Base-by-base conservation (phyloP, 2,113 vertebrate species). In the Atrichornis clamosus region DNA sequence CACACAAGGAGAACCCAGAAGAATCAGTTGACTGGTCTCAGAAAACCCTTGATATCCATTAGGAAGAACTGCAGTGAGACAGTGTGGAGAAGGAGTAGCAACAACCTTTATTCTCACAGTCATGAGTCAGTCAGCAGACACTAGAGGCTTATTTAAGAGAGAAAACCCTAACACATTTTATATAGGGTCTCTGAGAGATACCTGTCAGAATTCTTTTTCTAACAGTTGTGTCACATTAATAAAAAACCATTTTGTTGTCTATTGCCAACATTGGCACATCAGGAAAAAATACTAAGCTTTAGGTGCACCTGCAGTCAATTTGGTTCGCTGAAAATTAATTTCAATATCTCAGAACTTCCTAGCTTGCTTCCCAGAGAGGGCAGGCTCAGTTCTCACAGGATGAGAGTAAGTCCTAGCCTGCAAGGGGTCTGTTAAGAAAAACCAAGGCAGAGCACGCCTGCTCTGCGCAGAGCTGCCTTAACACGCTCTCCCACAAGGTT, bases 211-310 rank as follows among this genome's bases (percentile, higher is more conserved):
- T 39, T 79, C 17, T 64, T 90, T 72, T 56, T 26, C 30, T 52
- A 72, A 35, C 9, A 15, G 12, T 65, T 60, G 14, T 22, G 15
- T 37, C n/a, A 44, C 9, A 16, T 50, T 12, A 69, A n/a, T 23
- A 26, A 90, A 50, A 35, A 77, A 24, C 2, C 3, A 39, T 63
- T 72, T 47, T 35, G 63, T 30, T 6, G 14, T 72, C 47, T 52
- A 1, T 35, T 69, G 70, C 16, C 62, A 91, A 46, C 3, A 52
- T 7, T 68, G 16, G 15, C 0, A 0, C 4, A 60, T 32, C 19
- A 41, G 67, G 35, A 84, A 69, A 27, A 42, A 55, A 7, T 13
- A 44, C 0, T 18, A 47, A 49, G 15, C 27, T 90, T 92, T 63
- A 67, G 46, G 6, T 52, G 22, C 22, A 26, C 33, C 32, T 80